Base-by-base conservation (phyloP, 2,113 vertebrate genomes). In the Entelurus aequoreus region DNA sequence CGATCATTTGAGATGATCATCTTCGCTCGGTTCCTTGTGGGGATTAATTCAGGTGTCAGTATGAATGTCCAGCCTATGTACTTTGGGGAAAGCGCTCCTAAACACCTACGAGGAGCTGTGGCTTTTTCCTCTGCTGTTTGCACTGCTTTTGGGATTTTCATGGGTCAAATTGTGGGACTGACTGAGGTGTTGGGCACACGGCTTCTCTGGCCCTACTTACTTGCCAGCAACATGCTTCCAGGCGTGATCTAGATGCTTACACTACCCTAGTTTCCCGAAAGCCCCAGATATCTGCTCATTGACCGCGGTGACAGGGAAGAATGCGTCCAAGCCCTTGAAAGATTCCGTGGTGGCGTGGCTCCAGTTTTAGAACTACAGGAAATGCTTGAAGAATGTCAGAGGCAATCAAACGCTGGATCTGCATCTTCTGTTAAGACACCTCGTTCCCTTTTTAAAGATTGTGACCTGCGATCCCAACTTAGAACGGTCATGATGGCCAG, bases 31-130 rank as follows among this genome's bases (percentile, higher is more conserved):
- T 71, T 95, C 50, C 82, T 96, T 0, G 78, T 91, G 21, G 94
- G 95, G 0, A 5, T 97, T 21, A 96, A 92, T 63, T 85, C 86
- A 56, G 93, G 94, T 1, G 84, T 97, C 7, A 92, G 94, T 69
- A 94, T 97, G 92, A 95, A 88, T 4, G 63, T 96, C 54, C 94
- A 96, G 86, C 94, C 94, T 5, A 95, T 96, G 94, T 96, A 96
- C 54, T 90, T 98, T 50, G 93, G 93, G 0, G 94, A 96, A 75
- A 94, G 93, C 1, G 91, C 93, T 1, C 93, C 93, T 4, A 92
- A 88, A 79, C 85, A 93, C 40, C 85, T 94, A n/a, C 78, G 93
- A n/a, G 95, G 95, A 21, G 89, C 90, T 0, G 91, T 93, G 66
- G 83, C 94, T 5, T 87, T 95, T 74, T 92, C 91, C 4, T 94